Evolutionary conservation across 2,113 vertebrate genomes (phyloP).

Genomic region (Centropristis striata): DNA sequence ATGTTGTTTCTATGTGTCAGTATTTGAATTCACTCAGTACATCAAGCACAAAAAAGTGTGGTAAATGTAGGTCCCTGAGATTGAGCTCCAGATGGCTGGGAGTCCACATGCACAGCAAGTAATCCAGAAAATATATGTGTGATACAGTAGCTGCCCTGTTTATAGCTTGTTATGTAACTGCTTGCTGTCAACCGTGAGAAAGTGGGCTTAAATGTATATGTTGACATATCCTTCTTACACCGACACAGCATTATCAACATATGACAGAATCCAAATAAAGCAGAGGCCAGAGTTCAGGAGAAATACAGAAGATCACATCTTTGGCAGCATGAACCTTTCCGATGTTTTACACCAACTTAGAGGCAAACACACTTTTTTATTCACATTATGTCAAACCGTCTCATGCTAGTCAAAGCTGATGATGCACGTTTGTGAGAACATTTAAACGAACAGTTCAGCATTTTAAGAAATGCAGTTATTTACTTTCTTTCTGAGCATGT

Average conservation of each 20-base stretch:
- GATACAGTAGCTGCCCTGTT: conserved; percentile 31
- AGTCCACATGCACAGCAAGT: conserved; percentile 3
- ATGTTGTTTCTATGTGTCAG: not conserved
- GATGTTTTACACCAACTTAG: not conserved
- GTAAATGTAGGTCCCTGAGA: conserved; percentile 49
- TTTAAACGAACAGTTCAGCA: not conserved
- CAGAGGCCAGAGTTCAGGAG: not conserved
- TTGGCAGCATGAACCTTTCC: not conserved
- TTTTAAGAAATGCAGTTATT: not conserved
- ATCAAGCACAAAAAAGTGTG: not conserved
- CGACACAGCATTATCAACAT: not conserved
- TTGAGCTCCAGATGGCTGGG: conserved; percentile 17
- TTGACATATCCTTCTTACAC: not conserved
- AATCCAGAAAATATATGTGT: not conserved
- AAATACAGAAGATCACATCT: not conserved
- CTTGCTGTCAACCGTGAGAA: not conserved
- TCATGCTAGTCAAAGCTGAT: not conserved
- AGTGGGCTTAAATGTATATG: too few species aligned
- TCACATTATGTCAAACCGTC: not conserved
- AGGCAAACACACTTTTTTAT: not conserved
- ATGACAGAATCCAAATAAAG: not conserved
- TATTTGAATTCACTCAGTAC: not conserved
- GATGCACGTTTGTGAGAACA: not conserved
- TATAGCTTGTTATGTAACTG: not conserved
- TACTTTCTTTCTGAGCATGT: not conserved